Evolutionary conservation across 2,797 vertebrate genomes (phyloP), one percentile per base, ranked within the genome.

Genomic region (Tamandua tetradactyla): DNA sequence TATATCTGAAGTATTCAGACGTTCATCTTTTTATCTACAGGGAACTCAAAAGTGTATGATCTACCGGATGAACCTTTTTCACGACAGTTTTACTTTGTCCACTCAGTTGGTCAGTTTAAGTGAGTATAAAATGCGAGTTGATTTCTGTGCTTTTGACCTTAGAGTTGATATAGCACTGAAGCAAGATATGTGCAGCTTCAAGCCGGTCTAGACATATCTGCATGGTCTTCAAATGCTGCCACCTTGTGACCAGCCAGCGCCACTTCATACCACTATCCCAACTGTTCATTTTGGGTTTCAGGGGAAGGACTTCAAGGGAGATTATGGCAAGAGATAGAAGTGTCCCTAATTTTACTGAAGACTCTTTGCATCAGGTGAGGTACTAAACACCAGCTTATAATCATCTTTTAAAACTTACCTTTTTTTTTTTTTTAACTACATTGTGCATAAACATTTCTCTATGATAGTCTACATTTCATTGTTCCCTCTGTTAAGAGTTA

Each of bases 311-410:
- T 75, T 97, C 98, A 95, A 94, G 94, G 89, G 98, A 98, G 96
- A 96, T 97, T 75, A 93, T 98, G 93, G 97, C 98, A 61, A 98
- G 98, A 98, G 98, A 98, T 85, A 98, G 97, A 98, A 98, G 98
- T 25, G 97, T 98, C 81, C 98, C 98, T 68, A 98, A 98, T 96
- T 97, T 98, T 95, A 97, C 98, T 75, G 98, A 94, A 66, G 96
- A 98, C 52, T 97, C 98, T 95, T 30, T 98, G 84, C 97, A 97
- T 93, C 97, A 98, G 98, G 98, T 98, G 97, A 96, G 98, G 96
- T 93, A 40, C 74, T 87, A 86, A 87, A 86, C 18, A 30, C 13
- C 88, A 49, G 59, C n/a, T 82, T 74, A 62, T 44, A 81, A 47
- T 27, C 8, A 49, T 35, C 82, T 75, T 93, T 69, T 52, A 68